Conservation (phyloP, 92 coral and sea anemone genomes). For the Chrysogorgia sp. region DNA sequence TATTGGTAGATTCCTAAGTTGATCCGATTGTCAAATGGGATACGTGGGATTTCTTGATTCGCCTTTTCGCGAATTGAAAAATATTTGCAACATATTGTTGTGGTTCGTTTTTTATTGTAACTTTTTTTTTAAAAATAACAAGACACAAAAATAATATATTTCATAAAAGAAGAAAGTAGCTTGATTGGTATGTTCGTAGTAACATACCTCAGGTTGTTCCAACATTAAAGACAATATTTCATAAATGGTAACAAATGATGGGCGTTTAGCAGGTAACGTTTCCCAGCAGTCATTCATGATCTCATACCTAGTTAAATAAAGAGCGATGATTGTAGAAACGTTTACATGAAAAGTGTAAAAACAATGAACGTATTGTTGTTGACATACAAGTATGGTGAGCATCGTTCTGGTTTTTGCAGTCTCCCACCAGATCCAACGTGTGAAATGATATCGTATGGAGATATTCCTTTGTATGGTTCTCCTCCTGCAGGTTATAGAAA, state of each 20-base stretch:
- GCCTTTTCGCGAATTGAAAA: too few relatives aligned
- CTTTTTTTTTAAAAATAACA: too few relatives aligned
- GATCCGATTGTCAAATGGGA: too few relatives aligned
- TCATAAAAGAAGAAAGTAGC: background rate
- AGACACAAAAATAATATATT: background rate
- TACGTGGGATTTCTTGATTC: too few relatives aligned
- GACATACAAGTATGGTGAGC: slow-evolving; percentile 59
- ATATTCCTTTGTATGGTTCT: slow-evolving; percentile 54
- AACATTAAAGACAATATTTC: slow-evolving; percentile 22
- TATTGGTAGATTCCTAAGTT: too few relatives aligned
- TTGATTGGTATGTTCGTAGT: background rate
- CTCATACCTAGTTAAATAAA: slow-evolving; percentile 6
- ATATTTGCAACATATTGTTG: too few relatives aligned
- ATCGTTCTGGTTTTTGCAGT: slow-evolving; percentile 53
- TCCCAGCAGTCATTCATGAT: slow-evolving; percentile 30
- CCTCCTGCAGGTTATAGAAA: slow-evolving; percentile 39
- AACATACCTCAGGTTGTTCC: slow-evolving; percentile 13
- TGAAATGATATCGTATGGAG: slow-evolving; percentile 53
- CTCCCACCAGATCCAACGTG: slow-evolving; percentile 53
- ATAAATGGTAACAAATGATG: background rate
- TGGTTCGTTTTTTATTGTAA: too few relatives aligned
- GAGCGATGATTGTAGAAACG: background rate
- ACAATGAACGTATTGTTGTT: background rate
- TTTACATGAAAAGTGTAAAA: background rate
- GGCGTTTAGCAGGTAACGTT: slow-evolving; percentile 28